Evolutionary conservation across 2,113 vertebrate genomes (phyloP), one percentile per base, ranked within the genome.

Genomic region (Tupaia chinensis): DNA sequence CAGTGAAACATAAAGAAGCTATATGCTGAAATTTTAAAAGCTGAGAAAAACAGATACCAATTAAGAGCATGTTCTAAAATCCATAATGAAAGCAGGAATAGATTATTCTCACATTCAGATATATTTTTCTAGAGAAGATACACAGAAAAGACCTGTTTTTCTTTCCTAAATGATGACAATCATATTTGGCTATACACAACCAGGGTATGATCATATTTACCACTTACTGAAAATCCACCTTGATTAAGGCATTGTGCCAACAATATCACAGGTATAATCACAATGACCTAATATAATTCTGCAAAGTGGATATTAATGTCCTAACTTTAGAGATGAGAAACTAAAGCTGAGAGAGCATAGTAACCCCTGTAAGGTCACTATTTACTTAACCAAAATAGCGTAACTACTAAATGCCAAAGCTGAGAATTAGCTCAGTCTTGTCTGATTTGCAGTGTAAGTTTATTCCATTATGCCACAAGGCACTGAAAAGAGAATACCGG

Each of bases 181-280:
- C 58, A 81, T 54, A 91, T 34, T 4, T 92, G 61, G 74, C 58
- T 61, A 56, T 68, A 65, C 44, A 84, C 9, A 74, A 84, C n/a
- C 15, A 60, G 32, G 53, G 14, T n/a, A 93, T 87, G 63, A 86
- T 56, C 69, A 29, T 54, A 88, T 29, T 61, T 23, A 89, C 20
- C 92, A 89, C 58, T 84, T 68, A 44, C 22, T 95, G 63, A 87
- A 92, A 95, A 77, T 29, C 80, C 82, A 23, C 76, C 44, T 58
- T 13, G 61, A 65, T 72, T 34, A 53, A 73, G 63, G 53, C 29
- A 68, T 61, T 65, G 17, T 34, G 54, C 68, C 61, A 95, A 85
- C 53, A 97, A 89, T 2, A 29, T 17, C 19, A 23, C 16, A 54
- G 54, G 10, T 22, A 80, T 34, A 91, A 70, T 72, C 56, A 70